Conservation (phyloP, 2,888 invertebrate genomes). For the Lithophane ornitopus region DNA sequence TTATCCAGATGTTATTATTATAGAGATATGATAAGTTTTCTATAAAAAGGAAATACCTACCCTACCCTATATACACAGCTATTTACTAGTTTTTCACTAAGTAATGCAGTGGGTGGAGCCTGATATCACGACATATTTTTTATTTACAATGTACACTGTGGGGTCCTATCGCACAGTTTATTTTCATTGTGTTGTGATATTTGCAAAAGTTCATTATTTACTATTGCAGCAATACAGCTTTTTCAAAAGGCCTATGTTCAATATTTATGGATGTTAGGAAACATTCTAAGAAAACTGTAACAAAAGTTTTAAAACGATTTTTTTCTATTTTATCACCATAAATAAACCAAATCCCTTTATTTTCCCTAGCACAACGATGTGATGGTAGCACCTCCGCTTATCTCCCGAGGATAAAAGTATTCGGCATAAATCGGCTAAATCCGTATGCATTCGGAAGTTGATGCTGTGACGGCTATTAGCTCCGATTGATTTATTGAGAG, state of each 20-base stretch:
- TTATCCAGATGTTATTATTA: background rate
- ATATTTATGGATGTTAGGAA: background rate
- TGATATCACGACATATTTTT: no score
- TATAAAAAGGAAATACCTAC: background rate
- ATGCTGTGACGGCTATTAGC: conserved; percentile 50
- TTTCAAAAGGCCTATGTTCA: background rate
- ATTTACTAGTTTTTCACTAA: background rate
- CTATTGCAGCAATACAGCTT: background rate
- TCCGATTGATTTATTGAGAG: conserved; percentile 29
- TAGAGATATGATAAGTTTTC: background rate
- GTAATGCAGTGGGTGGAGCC: background rate
- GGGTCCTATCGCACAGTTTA: background rate
- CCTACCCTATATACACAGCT: background rate
- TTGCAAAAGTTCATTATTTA: background rate
- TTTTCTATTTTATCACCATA: background rate
- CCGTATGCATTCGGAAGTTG: conserved; percentile 46
- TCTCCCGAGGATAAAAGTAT: conserved; percentile 12
- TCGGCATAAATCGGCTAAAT: conserved; percentile 31
- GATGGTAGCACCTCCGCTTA: conserved; percentile 8
- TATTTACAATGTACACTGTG: no score
- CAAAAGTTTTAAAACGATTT: background rate
- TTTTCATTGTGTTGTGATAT: background rate
- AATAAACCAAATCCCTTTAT: background rate
- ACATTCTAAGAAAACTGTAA: background rate
- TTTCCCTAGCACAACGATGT: conserved; percentile 1